Base-by-base conservation (phyloP, 2,888 invertebrate species). In the Pammene fasciana region DNA sequence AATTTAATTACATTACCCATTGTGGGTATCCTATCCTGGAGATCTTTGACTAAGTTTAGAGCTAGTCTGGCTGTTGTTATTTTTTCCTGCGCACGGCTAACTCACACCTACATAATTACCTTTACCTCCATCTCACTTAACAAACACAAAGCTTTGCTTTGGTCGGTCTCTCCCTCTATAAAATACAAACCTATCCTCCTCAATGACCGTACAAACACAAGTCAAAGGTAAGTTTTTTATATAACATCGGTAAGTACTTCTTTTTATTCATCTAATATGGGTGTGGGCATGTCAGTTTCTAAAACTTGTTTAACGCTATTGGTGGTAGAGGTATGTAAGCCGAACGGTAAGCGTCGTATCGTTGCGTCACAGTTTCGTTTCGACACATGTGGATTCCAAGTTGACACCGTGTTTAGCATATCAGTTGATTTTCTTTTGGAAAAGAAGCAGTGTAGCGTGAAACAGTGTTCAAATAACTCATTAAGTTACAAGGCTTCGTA, bases 351-450 rank as follows among this genome's bases (percentile, higher is more conserved):
- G 67, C 62, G 68, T 68, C 18, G 65, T 65, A 68, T 56, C 34
- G n/a, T 68, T 68, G 64, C 68, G 68, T 68, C 68, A 68, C 10
- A 50, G 64, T 65, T 52, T 52, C 59, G 64, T 65, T 52, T 52
- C 59, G 65, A 59, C 65, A 64, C 55, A 43, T 38, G 57, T 68
- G 45, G 68, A 68, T 68, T 68, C 52, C 26, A 56, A 59, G 36
- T 52, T 65, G 64, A 65, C 65, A 45, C 65, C 48, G 18, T 65
- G 26, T 45, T 65, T 65, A 61, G 43, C 64, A 68, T 68, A 64
- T 56, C 48, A 50, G 62, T 56, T 18, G 34, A 50, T 62, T 68
- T 68, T 34, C 38, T 41, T 67, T 61, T 62, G 55, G 48, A 48
- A 57, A 26, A 38, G 18, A 48, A 9, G 57, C 48, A 48, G 7